Evolutionary conservation across 2,888 invertebrate species (phyloP), one percentile per base, ranked within the genome.

Genomic region (Diadromus collaris): DNA sequence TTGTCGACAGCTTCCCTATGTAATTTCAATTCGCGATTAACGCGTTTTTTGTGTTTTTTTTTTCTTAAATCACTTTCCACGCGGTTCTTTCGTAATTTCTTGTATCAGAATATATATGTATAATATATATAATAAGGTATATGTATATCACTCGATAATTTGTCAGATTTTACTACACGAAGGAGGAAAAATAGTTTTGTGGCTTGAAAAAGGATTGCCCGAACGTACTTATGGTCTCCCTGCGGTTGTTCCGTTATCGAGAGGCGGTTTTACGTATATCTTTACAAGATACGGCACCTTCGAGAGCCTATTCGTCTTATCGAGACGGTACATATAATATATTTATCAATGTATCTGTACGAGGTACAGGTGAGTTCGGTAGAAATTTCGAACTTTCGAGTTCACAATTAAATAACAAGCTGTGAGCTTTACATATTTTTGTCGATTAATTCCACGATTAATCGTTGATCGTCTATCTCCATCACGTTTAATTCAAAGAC

Each of bases 1-100:
- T 88, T 88, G 86, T 88, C 88, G 76, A 75, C 84, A 83, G 83
- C 83, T 61, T 79, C 64, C 70, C 82, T 82, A 80, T 41, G 58
- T 69, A 29, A 69, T 44, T 58, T 46, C 44, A n/a, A 41, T 58
- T 69, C 29, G 16, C 69, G 69, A 29, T 44, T 32, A 29, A 41
- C 21, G 69, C 58, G 58, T 10, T 10, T 29, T 51, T 24, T 24
- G 21, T 21, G 16, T 56, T 56, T 29, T 27, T 29, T 56, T 56
- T 27, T 56, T 41, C 58, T 21, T 58, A 46, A n/a, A 69, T 58
- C 69, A 58, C 58, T 58, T 46, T 29, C 38, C 44, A 44, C 56
- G 54, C 44, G 69, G 54, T 32, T 69, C 56, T 5, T 10, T 32
- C 41, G 27, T 56, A 44, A 54, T 58, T 29, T 69, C 21, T 58